Base-by-base conservation (phyloP, 2,797 vertebrate genomes). In the Alauda arvensis region DNA sequence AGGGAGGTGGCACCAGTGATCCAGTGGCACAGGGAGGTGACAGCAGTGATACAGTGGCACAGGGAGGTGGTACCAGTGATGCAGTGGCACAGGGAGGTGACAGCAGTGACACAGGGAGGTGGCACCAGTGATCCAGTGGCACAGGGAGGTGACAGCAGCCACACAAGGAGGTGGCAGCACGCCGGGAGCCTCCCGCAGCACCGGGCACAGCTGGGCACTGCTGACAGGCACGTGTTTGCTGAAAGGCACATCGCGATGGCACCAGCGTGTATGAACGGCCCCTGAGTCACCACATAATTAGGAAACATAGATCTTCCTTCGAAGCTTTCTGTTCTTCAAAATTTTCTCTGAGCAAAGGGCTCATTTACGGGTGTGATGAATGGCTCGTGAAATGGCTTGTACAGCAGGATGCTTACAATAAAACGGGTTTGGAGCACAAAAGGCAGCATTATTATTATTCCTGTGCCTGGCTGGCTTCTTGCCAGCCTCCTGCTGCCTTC, bases 401-500 rank as follows among this genome's bases (percentile, higher is more conserved):
- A 37, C 45, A 53, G 72, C 77, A 46, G 77, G 67, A 63, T 43
- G 61, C 70, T 43, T 33, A 26, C 77, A 83, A 40, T 43, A 40
- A 83, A 80, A 77, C 2, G 67, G 42, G 42, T 74, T 90, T 82
- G 63, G 66, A 91, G 60, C 56, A 77, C 39, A 49, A 69, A 66
- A 82, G 45, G 49, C 89, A 71, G n/a, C 4, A 3, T 49, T 77
- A 81, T 76, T 88, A 74, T 55, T 91, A 67, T 56, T 80, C 39
- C 40, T 6, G 33, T 82, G 71, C 63, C 70, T 77, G 37, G 1
- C 60, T 88, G 72, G 93, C 72, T 91, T 71, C 84, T 67, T 77
- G 82, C 72, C 90, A 87, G 28, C 40, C 48, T 75, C 56, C 63
- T 82, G 42, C 88, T 91, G 90, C 68, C 37, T 91, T 75, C 87